These are phyloP conservation scores for Molossus alvarezi DNA, from an alignment of 2,797 vertebrate species.

Conservation along the genomic window DNA sequence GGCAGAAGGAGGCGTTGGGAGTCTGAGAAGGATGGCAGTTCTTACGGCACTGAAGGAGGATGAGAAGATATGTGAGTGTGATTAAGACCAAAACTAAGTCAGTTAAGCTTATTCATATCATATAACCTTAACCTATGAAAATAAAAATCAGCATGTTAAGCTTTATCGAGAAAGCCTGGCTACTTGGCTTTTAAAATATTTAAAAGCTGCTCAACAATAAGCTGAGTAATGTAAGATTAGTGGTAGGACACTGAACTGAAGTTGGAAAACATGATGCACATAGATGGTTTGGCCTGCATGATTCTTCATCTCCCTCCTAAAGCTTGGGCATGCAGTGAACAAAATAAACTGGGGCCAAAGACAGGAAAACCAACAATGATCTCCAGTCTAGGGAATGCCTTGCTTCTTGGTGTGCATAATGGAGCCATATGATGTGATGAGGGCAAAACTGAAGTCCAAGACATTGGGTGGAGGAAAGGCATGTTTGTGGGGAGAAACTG, in stretches of 20 bases:
- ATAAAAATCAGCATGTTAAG: not conserved
- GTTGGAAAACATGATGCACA: not conserved
- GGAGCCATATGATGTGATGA: not conserved
- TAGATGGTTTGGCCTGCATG: not conserved
- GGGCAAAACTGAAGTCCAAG: not conserved
- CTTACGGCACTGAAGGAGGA: not conserved
- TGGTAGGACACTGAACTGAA: not conserved
- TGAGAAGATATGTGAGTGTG: not conserved
- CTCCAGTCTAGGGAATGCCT: not conserved
- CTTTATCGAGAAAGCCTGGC: not conserved
- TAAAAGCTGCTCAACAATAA: slow-evolving; percentile 7
- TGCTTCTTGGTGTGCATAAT: not conserved
- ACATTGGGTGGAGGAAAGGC: not conserved
- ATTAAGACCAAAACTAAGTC: not conserved
- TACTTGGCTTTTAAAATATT: not conserved
- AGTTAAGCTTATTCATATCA: not conserved
- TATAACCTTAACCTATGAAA: not conserved
- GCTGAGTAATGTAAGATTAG: not conserved
- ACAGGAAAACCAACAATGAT: not conserved
- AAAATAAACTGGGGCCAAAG: not conserved
- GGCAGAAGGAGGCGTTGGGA: not conserved
- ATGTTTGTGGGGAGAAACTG: not conserved
- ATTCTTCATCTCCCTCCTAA: not conserved
- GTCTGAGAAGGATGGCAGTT: not conserved
- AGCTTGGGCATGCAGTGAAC: not conserved